These are phyloP conservation scores for Hirtodrosophila trivittata DNA, from an alignment of 2,888 invertebrate species.

Conservation along the genomic window DNA sequence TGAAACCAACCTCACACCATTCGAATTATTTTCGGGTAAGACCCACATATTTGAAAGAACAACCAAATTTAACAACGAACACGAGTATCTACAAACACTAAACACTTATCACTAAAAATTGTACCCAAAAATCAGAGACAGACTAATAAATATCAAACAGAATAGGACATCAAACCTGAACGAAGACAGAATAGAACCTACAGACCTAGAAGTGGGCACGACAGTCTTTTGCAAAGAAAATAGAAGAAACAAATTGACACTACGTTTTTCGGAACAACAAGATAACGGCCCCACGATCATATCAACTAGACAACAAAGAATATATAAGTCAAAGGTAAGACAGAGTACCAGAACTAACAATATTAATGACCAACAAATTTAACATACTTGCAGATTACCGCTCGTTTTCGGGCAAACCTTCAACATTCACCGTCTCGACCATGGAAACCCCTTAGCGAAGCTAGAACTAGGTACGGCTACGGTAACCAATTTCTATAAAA, in stretches of 20 bases:
- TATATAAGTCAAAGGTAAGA: too few species aligned
- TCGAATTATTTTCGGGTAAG: constrained; percentile 44
- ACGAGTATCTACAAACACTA: constrained; percentile 21
- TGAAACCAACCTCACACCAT: constrained; percentile 32
- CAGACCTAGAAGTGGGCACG: background rate
- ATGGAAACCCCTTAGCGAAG: too few species aligned
- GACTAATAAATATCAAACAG: constrained; percentile 16
- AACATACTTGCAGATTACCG: too few species aligned
- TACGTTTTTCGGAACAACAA: background rate
- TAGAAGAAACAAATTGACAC: constrained; percentile 19
- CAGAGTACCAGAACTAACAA: too few species aligned
- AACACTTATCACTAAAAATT: constrained; percentile 26
- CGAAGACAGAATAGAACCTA: constrained; percentile 15
- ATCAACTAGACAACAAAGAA: too few species aligned
- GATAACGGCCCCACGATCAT: too few species aligned
- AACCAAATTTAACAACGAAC: constrained; percentile 18
- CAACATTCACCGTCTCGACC: too few species aligned
- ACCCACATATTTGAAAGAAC: constrained; percentile 29
- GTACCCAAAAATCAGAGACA: constrained; percentile 20
- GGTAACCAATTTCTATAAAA: too few species aligned
- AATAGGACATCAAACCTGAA: constrained; percentile 29
- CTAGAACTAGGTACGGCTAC: too few species aligned
- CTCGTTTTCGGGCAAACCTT: too few species aligned
- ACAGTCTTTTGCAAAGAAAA: constrained; percentile 18
- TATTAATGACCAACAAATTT: too few species aligned